Percentiles rank a stretch among this genome's conserved stretches.
Conservation (phyloP, 2,888 invertebrate genomes). For the Dolichopus griseipennis region DNA sequence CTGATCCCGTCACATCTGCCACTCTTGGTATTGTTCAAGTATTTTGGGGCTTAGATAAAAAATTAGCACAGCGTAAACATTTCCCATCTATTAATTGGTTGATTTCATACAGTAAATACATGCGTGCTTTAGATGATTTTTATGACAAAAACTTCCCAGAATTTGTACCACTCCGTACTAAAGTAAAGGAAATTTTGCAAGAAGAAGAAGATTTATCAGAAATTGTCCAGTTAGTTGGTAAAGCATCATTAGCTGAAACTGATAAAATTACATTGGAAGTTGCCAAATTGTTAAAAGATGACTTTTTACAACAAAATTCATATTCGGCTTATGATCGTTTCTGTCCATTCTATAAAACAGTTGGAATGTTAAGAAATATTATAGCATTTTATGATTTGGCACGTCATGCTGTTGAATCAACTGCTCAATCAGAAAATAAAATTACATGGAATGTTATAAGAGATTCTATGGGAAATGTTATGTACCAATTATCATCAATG, state of each 20-base stretch:
- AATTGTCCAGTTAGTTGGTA: constrained; percentile 99
- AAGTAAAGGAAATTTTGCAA: constrained; percentile 89
- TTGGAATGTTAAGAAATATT: constrained; percentile 97
- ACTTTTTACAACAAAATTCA: constrained; percentile 99
- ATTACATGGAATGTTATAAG: constrained; percentile 97
- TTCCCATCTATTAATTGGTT: constrained; percentile 99
- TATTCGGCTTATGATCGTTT: constrained; percentile 91
- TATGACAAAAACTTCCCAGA: constrained; percentile 98
- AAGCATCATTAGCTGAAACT: constrained; percentile 95
- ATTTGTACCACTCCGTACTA: constrained; percentile 93
- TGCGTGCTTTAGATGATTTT: constrained; percentile 96
- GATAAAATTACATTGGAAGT: constrained; percentile 99
- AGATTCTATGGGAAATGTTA: constrained; percentile 91
- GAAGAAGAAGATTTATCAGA: constrained; percentile 99
- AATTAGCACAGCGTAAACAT: constrained; percentile 97
- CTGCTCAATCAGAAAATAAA: constrained; percentile 98
- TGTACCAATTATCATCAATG: constrained; percentile 97
- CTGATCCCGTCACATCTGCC: constrained; percentile 98
- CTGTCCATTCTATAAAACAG: constrained; percentile 99
- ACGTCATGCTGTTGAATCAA: constrained; percentile 94
- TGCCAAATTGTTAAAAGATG: constrained; percentile 95
- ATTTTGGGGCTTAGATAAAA: constrained; percentile 99
- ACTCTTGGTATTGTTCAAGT: constrained; percentile 98
- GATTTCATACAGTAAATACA: constrained; percentile 98
- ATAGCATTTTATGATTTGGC: constrained; percentile 98